Evolutionary conservation across 2,113 vertebrate species (phyloP), one percentile per base, ranked within the genome.

Genomic region (Pelobates fuscus): DNA sequence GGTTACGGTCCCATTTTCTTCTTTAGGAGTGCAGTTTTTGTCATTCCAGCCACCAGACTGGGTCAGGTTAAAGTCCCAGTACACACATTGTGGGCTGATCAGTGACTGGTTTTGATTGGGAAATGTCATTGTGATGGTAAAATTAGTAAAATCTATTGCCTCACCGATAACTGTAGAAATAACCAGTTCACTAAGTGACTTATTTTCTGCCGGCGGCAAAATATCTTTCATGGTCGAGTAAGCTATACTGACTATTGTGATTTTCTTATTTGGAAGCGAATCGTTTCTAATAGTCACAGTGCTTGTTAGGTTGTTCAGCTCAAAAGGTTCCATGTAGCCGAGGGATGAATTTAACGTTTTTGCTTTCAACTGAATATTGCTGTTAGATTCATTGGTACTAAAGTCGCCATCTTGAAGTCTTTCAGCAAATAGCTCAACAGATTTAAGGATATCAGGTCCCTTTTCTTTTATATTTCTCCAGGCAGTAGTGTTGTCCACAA

Each of bases 51-150:
- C 78, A 1, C 10, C 15, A 49, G 11, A 4, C 15, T 49, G 44
- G 0, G 83, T 86, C 0, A 5, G 78, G 2, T 5, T 62, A 24
- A 81, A 80, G 77, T 94, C 79, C 94, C 93, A 96, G 57, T 81
- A 93, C 25, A 94, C 92, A 71, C 96, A 98, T 0, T 79, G 60
- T 0, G 23, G 0, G 0, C 2, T 14, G 3, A 82, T 63, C 0
- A 84, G 65, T 8, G 49, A 67, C 0, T 0, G 1, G 8, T 82
- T 5, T 15, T 37, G 54, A 76, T 86, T 89, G 66, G 70, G 44
- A 67, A 96, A 96, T 0, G 12, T 29, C 78, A 98, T 86, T 6
- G 15, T 76, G 70, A 98, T 89, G 0, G 14, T 0, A 0, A 88
- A 80, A 0, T 21, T 2, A 29, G 15, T 20, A 1, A 18, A 18